phyloP scores from a whole-genome alignment of 2,797 vertebrate species.

The Leptatherina wallacei region DNA sequence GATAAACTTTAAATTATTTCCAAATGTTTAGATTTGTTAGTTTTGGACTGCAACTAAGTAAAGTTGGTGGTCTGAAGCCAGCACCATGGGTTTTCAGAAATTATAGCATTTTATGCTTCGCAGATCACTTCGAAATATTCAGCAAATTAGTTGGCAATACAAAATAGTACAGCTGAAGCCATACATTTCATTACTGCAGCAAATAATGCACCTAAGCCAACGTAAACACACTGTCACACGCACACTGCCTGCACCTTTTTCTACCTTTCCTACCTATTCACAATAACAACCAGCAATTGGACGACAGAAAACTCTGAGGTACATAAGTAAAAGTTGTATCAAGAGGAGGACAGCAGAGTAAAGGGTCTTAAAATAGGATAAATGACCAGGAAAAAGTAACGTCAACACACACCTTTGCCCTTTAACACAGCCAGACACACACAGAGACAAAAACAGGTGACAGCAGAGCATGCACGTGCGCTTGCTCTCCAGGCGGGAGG shows the following conservation, averaged over 20 bases:
- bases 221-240: conserved; percentile 10
- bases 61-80: conserved; percentile 6
- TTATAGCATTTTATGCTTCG: conserved; percentile 12
- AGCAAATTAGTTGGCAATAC: conserved; percentile 26
- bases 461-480: conserved; percentile 26
- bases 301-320: conserved; percentile 58
- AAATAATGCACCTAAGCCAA: conserved; percentile 12
- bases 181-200: conserved; percentile 15
- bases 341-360: conserved; percentile 60
- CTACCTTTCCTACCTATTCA: conserved; percentile 47
- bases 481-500: conserved; percentile 51
- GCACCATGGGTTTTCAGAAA: background rate
- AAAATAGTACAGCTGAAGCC: background rate
- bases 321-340: conserved; percentile 57
- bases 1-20: conserved; percentile 15
- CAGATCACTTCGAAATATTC: conserved; percentile 10
- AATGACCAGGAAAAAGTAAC: conserved; percentile 54
- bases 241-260: conserved; percentile 14
- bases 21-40: conserved; percentile 16
- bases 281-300: conserved; percentile 70
- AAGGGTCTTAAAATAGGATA: conserved; percentile 70
- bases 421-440: conserved; percentile 55
- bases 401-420: conserved; percentile 52
- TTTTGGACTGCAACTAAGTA: background rate
- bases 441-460: conserved; percentile 35